Evolutionary conservation across 1,140 invertebrate species (phyloP).

Genomic region (Heliconius hermathena): DNA sequence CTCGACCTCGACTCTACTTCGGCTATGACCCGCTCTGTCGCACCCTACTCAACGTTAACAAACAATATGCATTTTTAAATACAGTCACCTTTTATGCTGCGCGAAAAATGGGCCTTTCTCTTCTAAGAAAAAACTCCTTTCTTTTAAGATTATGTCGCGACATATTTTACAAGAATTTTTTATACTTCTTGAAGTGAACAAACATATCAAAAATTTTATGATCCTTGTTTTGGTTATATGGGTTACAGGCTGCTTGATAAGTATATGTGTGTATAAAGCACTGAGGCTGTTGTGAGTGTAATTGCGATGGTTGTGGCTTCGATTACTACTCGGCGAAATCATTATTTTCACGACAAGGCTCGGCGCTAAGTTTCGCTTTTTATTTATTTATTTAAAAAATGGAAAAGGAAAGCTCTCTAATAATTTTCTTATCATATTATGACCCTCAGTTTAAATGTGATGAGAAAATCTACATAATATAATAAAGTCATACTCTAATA

Average conservation of each 20-base stretch:
- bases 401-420: too few relatives aligned
- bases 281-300: too few relatives aligned
- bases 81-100: conserved; percentile 47
- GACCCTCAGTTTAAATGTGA: too few relatives aligned
- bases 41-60: conserved; percentile 48
- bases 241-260: not conserved
- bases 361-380: too few relatives aligned
- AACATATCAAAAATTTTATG: not conserved
- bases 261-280: too few relatives aligned
- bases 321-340: too few relatives aligned
- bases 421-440: too few relatives aligned
- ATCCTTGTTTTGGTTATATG: not conserved
- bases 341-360: too few relatives aligned
- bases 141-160: conserved; percentile 29
- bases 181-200: conserved; percentile 11
- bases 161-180: conserved; percentile 33
- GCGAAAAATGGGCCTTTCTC: conserved; percentile 42
- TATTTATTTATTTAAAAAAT: too few relatives aligned
- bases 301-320: too few relatives aligned
- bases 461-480: not conserved
- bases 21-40: conserved; percentile 47
- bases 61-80: conserved; percentile 70
- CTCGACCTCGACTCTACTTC: conserved; percentile 50
- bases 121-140: conserved; percentile 45
- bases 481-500: not conserved